These are phyloP conservation scores for Trachemys scripta DNA, from an alignment of 2,113 vertebrate species.

Conservation along the genomic window DNA sequence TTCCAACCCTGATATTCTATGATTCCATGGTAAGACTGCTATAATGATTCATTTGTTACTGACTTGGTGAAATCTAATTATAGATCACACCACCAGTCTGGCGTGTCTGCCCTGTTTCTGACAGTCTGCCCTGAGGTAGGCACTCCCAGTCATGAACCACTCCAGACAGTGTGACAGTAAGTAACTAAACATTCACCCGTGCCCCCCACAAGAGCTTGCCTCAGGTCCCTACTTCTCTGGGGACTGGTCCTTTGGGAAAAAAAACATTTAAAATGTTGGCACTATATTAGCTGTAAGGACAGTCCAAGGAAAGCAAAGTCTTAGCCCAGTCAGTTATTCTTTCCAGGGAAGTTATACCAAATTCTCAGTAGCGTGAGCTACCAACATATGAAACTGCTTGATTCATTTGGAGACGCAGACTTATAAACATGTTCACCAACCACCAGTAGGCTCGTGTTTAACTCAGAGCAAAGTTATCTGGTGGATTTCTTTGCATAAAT, in stretches of 20 bases:
- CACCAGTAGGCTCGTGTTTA: neutral
- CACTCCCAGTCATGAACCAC: neutral
- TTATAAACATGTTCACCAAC: neutral
- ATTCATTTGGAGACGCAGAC: neutral
- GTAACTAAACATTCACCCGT: conserved; percentile 41
- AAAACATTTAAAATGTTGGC: conserved; percentile 14
- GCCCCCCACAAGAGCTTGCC: neutral
- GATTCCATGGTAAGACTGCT: neutral
- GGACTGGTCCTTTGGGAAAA: conserved; percentile 46
- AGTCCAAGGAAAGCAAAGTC: conserved; percentile 16
- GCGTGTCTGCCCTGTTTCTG: neutral
- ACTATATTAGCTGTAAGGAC: conserved; percentile 16
- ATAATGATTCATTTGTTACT: neutral
- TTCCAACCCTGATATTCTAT: no score
- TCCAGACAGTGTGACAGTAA: neutral
- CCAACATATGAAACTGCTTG: neutral
- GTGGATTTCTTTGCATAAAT: neutral
- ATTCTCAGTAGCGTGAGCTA: conserved; percentile 1
- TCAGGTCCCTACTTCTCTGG: conserved; percentile 35
- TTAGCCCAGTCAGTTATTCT: conserved; percentile 5
- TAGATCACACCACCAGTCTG: neutral
- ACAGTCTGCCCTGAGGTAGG: neutral
- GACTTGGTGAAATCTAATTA: neutral
- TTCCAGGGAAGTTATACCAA: neutral
- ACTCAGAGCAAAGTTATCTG: neutral